phyloP scores from a whole-genome alignment of 2,113 vertebrate species.

The Circaetus gallicus region DNA sequence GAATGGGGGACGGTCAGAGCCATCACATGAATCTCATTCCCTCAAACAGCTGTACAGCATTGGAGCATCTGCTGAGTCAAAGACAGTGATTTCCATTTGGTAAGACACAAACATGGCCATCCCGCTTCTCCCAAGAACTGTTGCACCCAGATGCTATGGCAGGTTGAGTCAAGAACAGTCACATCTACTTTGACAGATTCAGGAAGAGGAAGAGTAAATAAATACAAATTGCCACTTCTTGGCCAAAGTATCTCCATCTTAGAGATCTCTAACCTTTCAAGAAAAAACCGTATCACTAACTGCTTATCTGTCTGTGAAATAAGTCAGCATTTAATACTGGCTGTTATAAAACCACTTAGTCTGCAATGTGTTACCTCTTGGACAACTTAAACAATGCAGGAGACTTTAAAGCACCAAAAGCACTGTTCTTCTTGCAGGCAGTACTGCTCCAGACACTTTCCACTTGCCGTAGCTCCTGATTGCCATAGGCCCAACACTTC shows the following conservation, averaged over 20 bases:
- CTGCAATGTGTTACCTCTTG: neutral
- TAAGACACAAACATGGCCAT: neutral
- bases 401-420: neutral
- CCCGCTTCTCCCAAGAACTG: neutral
- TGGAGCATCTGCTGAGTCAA: neutral
- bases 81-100: neutral
- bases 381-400: neutral
- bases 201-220: neutral
- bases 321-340: neutral
- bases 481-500: accelerated
- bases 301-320: neutral
- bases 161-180: neutral
- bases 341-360: neutral
- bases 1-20: neutral
- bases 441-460: neutral
- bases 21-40: neutral
- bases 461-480: neutral
- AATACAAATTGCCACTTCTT: neutral
- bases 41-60: neutral
- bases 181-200: neutral
- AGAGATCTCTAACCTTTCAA: neutral
- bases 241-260: neutral
- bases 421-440: neutral
- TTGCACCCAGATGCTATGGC: neutral
- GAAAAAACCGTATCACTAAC: neutral